Percentiles rank a stretch among this genome's conserved stretches.
Evolutionary conservation across 2,888 invertebrate genomes (phyloP).

Genomic region (Ichneumoninae sp.): DNA sequence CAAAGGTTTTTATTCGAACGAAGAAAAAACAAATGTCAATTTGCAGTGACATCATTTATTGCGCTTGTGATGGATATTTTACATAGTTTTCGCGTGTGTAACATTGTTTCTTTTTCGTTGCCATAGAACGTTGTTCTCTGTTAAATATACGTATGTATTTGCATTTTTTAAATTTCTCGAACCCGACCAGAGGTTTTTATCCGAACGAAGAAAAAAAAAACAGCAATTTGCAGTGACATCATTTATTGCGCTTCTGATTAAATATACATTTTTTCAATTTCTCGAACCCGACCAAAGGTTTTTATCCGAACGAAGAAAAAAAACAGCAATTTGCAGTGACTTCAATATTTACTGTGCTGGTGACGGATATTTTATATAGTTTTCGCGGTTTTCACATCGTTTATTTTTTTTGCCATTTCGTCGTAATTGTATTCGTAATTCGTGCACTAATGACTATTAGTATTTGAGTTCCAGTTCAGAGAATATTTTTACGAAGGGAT

Average conservation of each 20-base stretch:
- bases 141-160: background rate
- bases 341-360: background rate
- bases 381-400: background rate
- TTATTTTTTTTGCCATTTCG: conserved; percentile 16
- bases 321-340: background rate
- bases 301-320: too few relatives aligned
- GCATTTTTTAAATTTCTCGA: background rate
- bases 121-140: too few relatives aligned
- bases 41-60: conserved; percentile 15
- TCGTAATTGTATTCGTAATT: background rate
- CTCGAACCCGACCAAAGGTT: too few relatives aligned
- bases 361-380: background rate
- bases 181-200: background rate
- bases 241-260: too few relatives aligned
- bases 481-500: conserved; percentile 45
- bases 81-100: background rate
- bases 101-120: background rate
- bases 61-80: background rate
- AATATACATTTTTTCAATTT: too few relatives aligned
- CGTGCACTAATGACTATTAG: background rate
- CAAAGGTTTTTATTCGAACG: background rate
- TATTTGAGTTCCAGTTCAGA: conserved; percentile 26
- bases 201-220: background rate
- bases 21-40: background rate
- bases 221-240: too few relatives aligned